phyloP scores from a whole-genome alignment of 2,797 vertebrate species.

The Lepidocolaptes lacrymiger region DNA sequence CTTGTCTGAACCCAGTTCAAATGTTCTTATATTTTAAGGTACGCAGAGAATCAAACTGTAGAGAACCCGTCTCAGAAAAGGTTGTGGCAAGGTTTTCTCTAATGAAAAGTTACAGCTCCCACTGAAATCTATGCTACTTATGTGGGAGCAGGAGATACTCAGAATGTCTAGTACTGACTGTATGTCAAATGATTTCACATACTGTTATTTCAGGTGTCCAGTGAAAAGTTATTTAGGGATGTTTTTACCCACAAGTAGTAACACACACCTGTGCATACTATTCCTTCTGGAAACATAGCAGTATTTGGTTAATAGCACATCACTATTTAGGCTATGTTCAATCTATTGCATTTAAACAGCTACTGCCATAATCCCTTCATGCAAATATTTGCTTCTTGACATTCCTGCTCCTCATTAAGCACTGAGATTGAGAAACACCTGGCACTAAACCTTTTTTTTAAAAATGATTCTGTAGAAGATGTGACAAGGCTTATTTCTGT shows the following conservation, averaged over 20 bases:
- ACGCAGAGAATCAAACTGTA: background rate
- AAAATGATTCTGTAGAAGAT: background rate
- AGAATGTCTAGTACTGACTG: background rate
- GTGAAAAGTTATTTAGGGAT: background rate
- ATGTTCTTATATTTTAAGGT: background rate
- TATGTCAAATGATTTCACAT: background rate
- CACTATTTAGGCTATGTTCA: background rate
- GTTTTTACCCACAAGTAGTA: background rate
- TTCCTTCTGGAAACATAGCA: background rate
- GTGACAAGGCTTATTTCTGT: constrained; percentile 2
- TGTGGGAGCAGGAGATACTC: background rate
- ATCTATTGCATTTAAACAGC: background rate
- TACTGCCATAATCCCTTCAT: background rate
- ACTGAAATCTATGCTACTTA: background rate
- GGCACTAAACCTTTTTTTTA: background rate
- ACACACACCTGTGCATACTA: background rate
- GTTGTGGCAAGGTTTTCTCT: background rate
- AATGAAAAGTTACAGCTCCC: background rate
- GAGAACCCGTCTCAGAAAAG: background rate
- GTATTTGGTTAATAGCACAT: background rate
- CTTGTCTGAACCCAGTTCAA: background rate
- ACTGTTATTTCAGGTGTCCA: background rate
- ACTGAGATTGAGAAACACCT: background rate
- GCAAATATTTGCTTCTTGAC: constrained; percentile 16
- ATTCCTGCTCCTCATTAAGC: background rate